A percentile compares a stretch with the other conserved stretches of the same genome.
These are phyloP conservation scores for Nycticebus coucang DNA, from an alignment of 2,113 vertebrate species.

Conservation along the genomic window DNA sequence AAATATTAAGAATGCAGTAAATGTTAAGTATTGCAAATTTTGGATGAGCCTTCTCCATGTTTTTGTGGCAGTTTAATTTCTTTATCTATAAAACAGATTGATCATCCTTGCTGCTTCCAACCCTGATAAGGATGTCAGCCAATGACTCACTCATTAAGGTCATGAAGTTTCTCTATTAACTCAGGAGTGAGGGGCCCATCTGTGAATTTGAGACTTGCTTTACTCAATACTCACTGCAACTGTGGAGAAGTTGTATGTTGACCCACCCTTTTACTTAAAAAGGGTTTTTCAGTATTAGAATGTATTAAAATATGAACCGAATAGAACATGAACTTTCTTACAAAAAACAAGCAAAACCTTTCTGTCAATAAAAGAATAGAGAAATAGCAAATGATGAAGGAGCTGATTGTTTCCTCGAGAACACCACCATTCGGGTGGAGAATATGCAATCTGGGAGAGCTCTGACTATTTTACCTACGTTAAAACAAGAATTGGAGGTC, in stretches of 20 bases:
- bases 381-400: background rate
- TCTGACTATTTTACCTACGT: background rate
- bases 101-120: background rate
- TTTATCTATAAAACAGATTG: background rate
- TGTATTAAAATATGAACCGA: background rate
- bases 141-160: background rate
- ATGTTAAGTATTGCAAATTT: background rate
- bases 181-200: background rate
- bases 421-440: fast-evolving
- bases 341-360: background rate
- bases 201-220: background rate
- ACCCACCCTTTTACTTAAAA: background rate
- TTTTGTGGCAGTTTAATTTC: background rate
- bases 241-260: background rate
- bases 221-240: fast-evolving
- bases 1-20: background rate
- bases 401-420: background rate
- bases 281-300: background rate
- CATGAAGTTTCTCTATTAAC: background rate
- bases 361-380: background rate
- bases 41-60: background rate
- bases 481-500: background rate
- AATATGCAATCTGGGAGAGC: background rate
- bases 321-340: background rate
- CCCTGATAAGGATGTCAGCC: background rate